Percentiles rank a stretch among this genome's conserved stretches.
Conservation (phyloP, 2,797 vertebrate genomes). For the Poeciliopsis presidionis region DNA sequence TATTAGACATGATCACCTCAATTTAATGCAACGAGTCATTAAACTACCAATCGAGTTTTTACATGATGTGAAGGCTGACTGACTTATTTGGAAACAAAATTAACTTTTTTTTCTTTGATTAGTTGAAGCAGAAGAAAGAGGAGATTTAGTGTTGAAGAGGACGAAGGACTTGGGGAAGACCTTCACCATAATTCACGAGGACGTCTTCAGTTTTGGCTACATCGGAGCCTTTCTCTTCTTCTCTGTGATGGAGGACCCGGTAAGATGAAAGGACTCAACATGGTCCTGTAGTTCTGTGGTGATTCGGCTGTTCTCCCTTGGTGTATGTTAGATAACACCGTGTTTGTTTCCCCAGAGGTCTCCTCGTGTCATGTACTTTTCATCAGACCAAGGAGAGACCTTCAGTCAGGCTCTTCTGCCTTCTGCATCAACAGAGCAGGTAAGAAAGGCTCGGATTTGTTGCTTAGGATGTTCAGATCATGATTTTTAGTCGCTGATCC, state of each 20-base stretch:
- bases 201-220: slow-evolving; percentile 84
- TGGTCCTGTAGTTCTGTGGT: not conserved
- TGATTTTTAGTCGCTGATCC: not conserved
- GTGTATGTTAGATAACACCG: not conserved
- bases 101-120: not conserved
- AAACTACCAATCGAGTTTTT: not conserved
- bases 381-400: slow-evolving; percentile 80
- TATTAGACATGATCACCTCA: not conserved
- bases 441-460: slow-evolving; percentile 39
- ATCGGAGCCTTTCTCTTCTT: slow-evolving; percentile 84
- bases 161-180: slow-evolving; percentile 80
- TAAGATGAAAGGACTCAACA: slow-evolving; percentile 35
- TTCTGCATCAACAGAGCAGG: slow-evolving; percentile 83
- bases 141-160: slow-evolving; percentile 78
- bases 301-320: not conserved
- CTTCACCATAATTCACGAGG: slow-evolving; percentile 77
- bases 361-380: slow-evolving; percentile 84
- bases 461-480: not conserved
- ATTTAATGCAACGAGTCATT: not conserved
- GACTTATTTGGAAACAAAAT: not conserved
- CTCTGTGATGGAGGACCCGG: slow-evolving; percentile 82
- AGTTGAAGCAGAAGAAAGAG: slow-evolving; percentile 79
- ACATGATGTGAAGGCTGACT: not conserved
- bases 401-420: slow-evolving; percentile 83
- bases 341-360: slow-evolving; percentile 66